Conservation (phyloP, 2,888 invertebrate genomes). For the Agonopterix arenella region DNA sequence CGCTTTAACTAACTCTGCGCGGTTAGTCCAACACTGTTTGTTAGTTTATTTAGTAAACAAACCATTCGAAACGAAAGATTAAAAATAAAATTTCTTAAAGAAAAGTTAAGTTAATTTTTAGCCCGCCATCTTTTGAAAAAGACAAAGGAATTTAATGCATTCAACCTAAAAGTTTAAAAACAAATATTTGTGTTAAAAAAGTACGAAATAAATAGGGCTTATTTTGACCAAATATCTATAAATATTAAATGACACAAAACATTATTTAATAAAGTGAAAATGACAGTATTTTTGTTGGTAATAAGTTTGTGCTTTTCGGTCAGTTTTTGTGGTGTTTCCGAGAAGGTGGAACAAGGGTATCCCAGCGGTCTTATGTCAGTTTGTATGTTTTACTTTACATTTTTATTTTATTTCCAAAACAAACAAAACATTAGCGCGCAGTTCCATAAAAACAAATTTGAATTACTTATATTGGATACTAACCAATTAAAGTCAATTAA, state of each 20-base stretch:
- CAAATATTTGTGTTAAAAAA: neutral
- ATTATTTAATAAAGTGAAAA: neutral
- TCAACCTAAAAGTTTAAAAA: neutral
- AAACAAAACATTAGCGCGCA: too few species aligned
- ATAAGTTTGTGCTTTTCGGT: slow-evolving; percentile 12
- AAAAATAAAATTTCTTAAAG: neutral
- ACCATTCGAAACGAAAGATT: too few species aligned
- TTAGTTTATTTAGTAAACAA: too few species aligned
- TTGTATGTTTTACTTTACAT: slow-evolving; percentile 41
- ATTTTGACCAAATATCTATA: neutral
- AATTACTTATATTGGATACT: too few species aligned
- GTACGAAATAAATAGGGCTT: neutral
- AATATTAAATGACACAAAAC: neutral
- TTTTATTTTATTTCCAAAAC: neutral
- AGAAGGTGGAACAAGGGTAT: slow-evolving; percentile 44
- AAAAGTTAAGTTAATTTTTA: slow-evolving; percentile 6
- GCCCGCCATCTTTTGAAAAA: neutral
- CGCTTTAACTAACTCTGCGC: slow-evolving; percentile 9
- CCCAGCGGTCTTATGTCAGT: slow-evolving; percentile 59
- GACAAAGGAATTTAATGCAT: neutral
- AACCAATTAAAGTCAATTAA: too few species aligned
- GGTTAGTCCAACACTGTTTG: slow-evolving; percentile 8
- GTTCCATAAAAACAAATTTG: too few species aligned
- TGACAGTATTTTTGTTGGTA: slow-evolving; percentile 10
- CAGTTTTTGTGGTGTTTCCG: slow-evolving; percentile 9